These are phyloP conservation scores for Adoxophyes honmai DNA, from an alignment of 1,140 invertebrate species.

Conservation along the genomic window DNA sequence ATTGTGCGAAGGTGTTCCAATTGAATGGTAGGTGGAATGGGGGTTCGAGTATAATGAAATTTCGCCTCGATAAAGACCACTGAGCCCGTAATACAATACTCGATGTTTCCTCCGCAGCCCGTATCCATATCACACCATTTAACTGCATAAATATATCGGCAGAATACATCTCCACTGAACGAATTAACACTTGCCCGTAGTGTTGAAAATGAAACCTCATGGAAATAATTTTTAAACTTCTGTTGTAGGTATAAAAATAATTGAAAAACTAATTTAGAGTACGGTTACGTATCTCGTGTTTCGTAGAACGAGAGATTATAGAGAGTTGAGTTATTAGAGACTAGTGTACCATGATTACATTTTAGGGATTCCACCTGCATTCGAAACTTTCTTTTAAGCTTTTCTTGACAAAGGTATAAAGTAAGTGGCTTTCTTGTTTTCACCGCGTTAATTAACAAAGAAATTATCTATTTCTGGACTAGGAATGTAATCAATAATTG, in stretches of 20 bases:
- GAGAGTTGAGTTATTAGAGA: too few relatives aligned
- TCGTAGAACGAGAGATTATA: too few relatives aligned
- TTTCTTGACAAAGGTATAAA: too few relatives aligned
- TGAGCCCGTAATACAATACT: constrained; percentile 72
- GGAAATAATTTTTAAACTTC: background rate
- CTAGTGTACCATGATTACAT: too few relatives aligned
- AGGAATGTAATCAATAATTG: constrained; percentile 22
- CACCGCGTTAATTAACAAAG: background rate
- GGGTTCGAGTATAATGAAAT: constrained; percentile 73
- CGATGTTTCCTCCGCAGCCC: constrained; percentile 68
- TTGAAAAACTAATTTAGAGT: too few relatives aligned
- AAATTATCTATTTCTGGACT: background rate
- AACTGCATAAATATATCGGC: constrained; percentile 68
- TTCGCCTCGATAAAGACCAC: constrained; percentile 70
- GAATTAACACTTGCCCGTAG: constrained; percentile 45
- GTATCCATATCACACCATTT: constrained; percentile 72
- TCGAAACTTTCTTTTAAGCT: too few relatives aligned
- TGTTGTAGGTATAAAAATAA: too few relatives aligned
- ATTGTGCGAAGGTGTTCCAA: constrained; percentile 74
- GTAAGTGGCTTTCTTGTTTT: too few relatives aligned
- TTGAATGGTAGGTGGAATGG: constrained; percentile 68
- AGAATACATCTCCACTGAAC: constrained; percentile 63
- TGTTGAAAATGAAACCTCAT: background rate
- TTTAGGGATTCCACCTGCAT: too few relatives aligned
- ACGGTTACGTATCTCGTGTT: too few relatives aligned